Percentiles rank a stretch among this genome's conserved stretches.
phyloP scores from a whole-genome alignment of 2,888 invertebrate genomes.

The Pachydiplax longipennis region DNA sequence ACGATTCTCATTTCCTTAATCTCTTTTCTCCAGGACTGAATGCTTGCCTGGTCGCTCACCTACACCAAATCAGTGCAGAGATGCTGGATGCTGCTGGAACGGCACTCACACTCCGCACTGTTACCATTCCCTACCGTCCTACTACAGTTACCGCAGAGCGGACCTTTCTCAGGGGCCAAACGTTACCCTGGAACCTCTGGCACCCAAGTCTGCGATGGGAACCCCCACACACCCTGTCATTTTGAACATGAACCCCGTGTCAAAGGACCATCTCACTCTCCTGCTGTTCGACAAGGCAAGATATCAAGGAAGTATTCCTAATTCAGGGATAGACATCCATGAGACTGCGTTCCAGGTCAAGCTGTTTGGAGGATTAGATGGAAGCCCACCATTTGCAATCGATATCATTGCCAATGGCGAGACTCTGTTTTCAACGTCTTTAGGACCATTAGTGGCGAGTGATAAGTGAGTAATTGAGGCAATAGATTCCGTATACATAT shows the following conservation, averaged over 20 bases:
- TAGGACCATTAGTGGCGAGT: slow-evolving; percentile 68
- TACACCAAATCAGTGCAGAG: slow-evolving; percentile 58
- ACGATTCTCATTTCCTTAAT: no score
- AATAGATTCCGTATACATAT: no score
- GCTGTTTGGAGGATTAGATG: slow-evolving; percentile 55
- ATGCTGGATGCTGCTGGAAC: slow-evolving; percentile 64
- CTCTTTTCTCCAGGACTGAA: neutral
- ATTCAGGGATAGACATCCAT: slow-evolving; percentile 45
- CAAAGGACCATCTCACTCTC: slow-evolving; percentile 50
- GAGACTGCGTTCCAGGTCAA: slow-evolving; percentile 52
- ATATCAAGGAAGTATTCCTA: neutral
- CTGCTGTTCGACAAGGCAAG: neutral
- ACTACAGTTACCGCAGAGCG: slow-evolving; percentile 62
- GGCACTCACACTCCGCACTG: slow-evolving; percentile 58
- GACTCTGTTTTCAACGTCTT: slow-evolving; percentile 63
- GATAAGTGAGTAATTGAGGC: slow-evolving; percentile 53
- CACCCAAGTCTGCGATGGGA: slow-evolving; percentile 53
- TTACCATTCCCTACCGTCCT: slow-evolving; percentile 65
- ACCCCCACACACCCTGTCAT: slow-evolving; percentile 55
- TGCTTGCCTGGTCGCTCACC: slow-evolving; percentile 49
- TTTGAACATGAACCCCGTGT: slow-evolving; percentile 46
- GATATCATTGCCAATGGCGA: slow-evolving; percentile 57
- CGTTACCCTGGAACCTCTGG: slow-evolving; percentile 49
- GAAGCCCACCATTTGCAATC: slow-evolving; percentile 57
- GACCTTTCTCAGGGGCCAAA: slow-evolving; percentile 49